phyloP scores from a whole-genome alignment of 2,888 invertebrate species.

The Sisyra nigra region DNA sequence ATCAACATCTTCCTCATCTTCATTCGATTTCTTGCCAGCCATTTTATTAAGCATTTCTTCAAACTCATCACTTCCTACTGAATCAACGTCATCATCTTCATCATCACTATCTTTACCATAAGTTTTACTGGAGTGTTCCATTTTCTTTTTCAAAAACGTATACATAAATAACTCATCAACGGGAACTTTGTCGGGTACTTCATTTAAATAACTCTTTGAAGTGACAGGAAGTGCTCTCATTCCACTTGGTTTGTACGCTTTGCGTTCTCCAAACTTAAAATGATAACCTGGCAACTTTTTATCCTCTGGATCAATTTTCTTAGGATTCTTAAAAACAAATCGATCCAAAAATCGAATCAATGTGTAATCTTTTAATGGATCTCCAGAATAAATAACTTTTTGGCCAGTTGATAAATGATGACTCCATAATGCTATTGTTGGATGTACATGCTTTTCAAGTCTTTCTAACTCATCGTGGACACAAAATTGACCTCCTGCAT shows the following conservation, averaged over 20 bases:
- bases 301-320: constrained; percentile 37
- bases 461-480: constrained; percentile 59
- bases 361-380: constrained; percentile 86
- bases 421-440: constrained; percentile 80
- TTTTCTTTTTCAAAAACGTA: constrained; percentile 22
- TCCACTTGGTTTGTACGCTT: constrained; percentile 55
- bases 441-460: constrained; percentile 71
- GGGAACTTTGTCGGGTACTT: constrained; percentile 57
- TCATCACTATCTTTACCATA: constrained; percentile 31
- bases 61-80: constrained; percentile 65
- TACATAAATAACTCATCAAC: constrained; percentile 82
- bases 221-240: constrained; percentile 54
- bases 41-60: constrained; percentile 46
- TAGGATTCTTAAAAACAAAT: constrained; percentile 90
- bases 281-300: constrained; percentile 37
- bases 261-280: constrained; percentile 45
- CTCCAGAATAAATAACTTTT: constrained; percentile 72
- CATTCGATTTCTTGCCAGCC: constrained; percentile 26
- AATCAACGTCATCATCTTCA: constrained; percentile 45
- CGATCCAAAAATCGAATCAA: constrained; percentile 83
- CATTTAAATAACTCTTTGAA: constrained; percentile 50
- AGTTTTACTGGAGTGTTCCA: background rate
- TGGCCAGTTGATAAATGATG: constrained; percentile 57
- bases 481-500: constrained; percentile 57
- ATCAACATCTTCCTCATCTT: constrained; percentile 43